Conservation (phyloP, 2,888 invertebrate species). For the Colletes collaris region DNA sequence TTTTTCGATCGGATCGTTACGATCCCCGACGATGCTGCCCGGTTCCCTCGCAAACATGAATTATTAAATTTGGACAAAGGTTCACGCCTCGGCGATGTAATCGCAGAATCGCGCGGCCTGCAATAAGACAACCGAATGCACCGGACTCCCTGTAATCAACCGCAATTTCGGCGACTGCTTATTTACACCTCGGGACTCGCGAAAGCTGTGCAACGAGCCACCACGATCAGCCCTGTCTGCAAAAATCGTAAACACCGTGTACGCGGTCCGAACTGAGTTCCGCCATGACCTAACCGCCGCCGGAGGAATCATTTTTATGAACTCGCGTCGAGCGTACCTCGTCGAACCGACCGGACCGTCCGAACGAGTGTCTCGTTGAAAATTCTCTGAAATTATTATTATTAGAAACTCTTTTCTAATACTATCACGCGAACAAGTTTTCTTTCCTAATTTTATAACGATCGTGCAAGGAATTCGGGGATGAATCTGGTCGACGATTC, state of each 20-base stretch:
- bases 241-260: constrained; percentile 78
- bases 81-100: constrained; percentile 63
- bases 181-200: constrained; percentile 77
- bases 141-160: constrained; percentile 77
- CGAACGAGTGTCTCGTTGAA: too few relatives aligned
- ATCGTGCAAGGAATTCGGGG: too few relatives aligned
- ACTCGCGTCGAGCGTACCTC: not conserved
- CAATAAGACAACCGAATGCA: constrained; percentile 66
- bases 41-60: constrained; percentile 66
- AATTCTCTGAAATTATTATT: too few relatives aligned
- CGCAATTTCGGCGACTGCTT: constrained; percentile 78
- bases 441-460: too few relatives aligned
- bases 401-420: too few relatives aligned
- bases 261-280: constrained; percentile 49
- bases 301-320: constrained; percentile 48
- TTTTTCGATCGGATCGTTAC: constrained; percentile 45
- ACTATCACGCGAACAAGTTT: too few relatives aligned
- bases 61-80: constrained; percentile 72
- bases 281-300: constrained; percentile 39
- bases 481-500: too few relatives aligned
- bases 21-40: constrained; percentile 19
- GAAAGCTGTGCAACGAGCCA: constrained; percentile 64
- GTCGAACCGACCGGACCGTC: too few relatives aligned
- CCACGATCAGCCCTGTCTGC: constrained; percentile 70
- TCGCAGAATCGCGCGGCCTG: constrained; percentile 38